Evolutionary conservation across 2,113 vertebrate species (phyloP), one percentile per base, ranked within the genome.

Genomic region (Ceuthmochares aereus): DNA sequence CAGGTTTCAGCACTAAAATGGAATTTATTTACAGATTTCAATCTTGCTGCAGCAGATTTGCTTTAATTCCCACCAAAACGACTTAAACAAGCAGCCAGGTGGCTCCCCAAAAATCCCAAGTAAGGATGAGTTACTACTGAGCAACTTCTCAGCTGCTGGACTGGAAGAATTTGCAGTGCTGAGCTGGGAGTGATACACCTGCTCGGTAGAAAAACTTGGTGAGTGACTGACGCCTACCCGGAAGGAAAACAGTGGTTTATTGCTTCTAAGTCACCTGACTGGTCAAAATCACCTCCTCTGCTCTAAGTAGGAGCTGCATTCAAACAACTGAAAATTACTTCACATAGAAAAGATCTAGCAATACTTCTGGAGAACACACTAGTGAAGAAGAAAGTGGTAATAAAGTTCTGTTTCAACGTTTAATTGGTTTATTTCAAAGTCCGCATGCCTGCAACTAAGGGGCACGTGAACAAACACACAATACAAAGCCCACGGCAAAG

Each of bases 1-100:
- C 58, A 69, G 45, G 7, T 56, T n/a, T 64, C 26, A 87, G 32
- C 84, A 74, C 12, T 90, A 37, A 11, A 11, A 32, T 19, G 36
- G 91, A 64, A 87, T 86, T 94, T 92, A 60, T 92, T 55, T 58
- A 58, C 17, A 60, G 26, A 43, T 94, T 70, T 82, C 34, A 78
- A 62, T 45, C 72, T 45, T n/a, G 75, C 52, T 94, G 59, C 32
- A 62, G 58, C 77, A 64, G 59, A 13, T 30, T 36, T 26, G 52
- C 26, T 78, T 92, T 78, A 32, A 90, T 67, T 74, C 73, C 47
- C 60, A 89, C 58, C 40, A 27, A 90, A 79, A 73, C 2, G 8
- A 47, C 14, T 85, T 45, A 6, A 87, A 67, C 21, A 7, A 5
- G 66, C 32, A 21, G 66, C 12, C 32, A 67, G 16, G 18, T 10